Percentiles rank a stretch among this genome's conserved stretches.
Conservation (phyloP, 2,113 vertebrate species). For the Oncorhynchus gorbuscha region DNA sequence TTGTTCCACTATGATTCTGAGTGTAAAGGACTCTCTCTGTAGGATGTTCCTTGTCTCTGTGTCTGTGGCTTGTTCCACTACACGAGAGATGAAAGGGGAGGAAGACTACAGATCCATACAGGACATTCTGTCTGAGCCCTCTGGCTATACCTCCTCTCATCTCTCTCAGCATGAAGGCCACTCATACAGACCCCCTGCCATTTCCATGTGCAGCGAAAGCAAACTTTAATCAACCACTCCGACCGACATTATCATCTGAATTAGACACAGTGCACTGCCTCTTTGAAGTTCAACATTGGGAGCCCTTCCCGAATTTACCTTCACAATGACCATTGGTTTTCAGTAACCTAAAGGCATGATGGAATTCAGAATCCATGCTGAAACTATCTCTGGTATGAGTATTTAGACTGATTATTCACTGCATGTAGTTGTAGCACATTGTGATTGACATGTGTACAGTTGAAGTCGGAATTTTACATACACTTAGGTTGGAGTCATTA, state of each 20-base stretch:
- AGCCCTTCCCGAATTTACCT: conserved; percentile 33
- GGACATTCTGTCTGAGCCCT: conserved; percentile 21
- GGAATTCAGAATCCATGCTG: not conserved
- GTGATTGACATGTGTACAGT: too few species aligned
- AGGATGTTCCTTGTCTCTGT: not conserved
- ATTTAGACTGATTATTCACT: not conserved
- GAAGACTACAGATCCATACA: not conserved
- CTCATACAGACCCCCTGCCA: conserved; percentile 15
- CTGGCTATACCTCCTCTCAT: conserved; percentile 7
- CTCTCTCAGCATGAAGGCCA: conserved; percentile 4
- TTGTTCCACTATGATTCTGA: not conserved
- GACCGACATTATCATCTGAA: conserved; percentile 39
- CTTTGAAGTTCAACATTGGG: conserved; percentile 55
- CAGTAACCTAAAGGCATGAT: too few species aligned
- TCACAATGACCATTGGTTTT: conserved; percentile 34
- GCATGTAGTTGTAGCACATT: not conserved
- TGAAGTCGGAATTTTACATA: too few species aligned
- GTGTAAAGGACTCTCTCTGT: not conserved
- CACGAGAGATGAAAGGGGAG: conserved; percentile 16
- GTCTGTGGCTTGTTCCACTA: conserved; percentile 6
- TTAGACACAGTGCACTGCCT: conserved; percentile 50
- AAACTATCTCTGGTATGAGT: not conserved
- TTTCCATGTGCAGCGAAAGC: conserved; percentile 39
- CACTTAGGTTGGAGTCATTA: too few species aligned
- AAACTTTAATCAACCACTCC: conserved; percentile 50